phyloP scores from a whole-genome alignment of 2,888 invertebrate species.

The Eurytoma adleriae region DNA sequence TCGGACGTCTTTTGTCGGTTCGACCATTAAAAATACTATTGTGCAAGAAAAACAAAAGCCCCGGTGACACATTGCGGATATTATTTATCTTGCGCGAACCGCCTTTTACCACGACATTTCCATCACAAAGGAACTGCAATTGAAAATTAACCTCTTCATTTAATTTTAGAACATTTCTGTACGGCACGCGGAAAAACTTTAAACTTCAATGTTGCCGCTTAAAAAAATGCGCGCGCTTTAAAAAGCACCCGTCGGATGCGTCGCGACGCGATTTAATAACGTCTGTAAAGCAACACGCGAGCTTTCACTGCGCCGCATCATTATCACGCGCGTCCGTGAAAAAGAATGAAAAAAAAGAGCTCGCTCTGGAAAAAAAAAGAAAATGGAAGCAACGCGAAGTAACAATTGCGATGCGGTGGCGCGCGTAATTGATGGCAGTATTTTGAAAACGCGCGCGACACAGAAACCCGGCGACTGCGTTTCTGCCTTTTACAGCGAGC shows the following conservation, averaged over 20 bases:
- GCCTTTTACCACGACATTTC: not conserved
- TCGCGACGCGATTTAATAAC: slow-evolving; percentile 19
- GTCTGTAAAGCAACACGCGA: slow-evolving; percentile 22
- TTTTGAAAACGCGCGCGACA: slow-evolving; percentile 18
- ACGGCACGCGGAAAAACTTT: not conserved
- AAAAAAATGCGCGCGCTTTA: not conserved
- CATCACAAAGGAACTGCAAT: not conserved
- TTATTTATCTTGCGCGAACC: too few species aligned
- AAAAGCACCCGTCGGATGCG: not conserved
- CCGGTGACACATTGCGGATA: too few species aligned
- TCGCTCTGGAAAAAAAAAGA: not conserved
- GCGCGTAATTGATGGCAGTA: slow-evolving; percentile 45
- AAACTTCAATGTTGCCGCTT: not conserved
- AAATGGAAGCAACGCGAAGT: slow-evolving; percentile 6
- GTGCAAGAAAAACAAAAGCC: not conserved
- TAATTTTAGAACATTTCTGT: not conserved
- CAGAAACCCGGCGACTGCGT: slow-evolving; percentile 1
- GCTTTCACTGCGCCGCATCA: slow-evolving; percentile 26
- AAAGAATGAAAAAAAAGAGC: slow-evolving; percentile 5
- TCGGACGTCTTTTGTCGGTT: slow-evolving; percentile 5
- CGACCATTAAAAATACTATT: not conserved
- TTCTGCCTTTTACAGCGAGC: slow-evolving; percentile 1
- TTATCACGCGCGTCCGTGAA: slow-evolving; percentile 17
- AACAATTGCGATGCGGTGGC: slow-evolving; percentile 33
- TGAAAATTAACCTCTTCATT: not conserved